These are phyloP conservation scores for Xenopus petersii DNA, from an alignment of 2,797 vertebrate genomes.

Conservation along the genomic window DNA sequence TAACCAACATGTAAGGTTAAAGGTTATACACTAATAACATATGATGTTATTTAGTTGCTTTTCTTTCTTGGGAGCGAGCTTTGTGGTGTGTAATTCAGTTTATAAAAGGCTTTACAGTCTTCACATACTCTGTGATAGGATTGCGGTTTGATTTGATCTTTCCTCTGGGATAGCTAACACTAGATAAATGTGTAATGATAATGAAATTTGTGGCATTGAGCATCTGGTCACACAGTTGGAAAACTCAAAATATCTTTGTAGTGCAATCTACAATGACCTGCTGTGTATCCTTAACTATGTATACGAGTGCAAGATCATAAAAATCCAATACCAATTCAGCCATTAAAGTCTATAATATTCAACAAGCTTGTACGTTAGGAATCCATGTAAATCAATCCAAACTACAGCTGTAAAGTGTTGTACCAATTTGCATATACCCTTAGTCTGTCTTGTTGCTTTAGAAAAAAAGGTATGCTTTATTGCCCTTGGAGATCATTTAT, in stretches of 20 bases:
- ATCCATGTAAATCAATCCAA: no score
- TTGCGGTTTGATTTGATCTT: slow-evolving; percentile 2
- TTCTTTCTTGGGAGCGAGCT: background rate
- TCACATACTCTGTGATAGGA: background rate
- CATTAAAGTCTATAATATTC: background rate
- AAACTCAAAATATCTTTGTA: background rate
- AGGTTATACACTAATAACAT: background rate
- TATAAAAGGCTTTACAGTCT: background rate
- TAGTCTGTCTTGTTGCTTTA: no score
- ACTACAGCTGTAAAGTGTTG: no score
- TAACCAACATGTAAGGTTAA: background rate
- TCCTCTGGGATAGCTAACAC: slow-evolving; percentile 4
- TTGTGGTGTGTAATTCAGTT: slow-evolving; percentile 8
- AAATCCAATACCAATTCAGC: background rate
- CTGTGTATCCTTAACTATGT: background rate
- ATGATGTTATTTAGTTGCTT: background rate
- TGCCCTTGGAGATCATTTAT: no score
- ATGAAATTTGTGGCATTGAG: slow-evolving; percentile 11
- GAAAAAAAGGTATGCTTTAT: no score
- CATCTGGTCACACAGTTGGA: slow-evolving; percentile 10
- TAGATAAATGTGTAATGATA: slow-evolving; percentile 3
- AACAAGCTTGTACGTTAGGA: background rate
- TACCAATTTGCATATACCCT: no score
- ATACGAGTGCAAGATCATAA: background rate
- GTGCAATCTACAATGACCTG: background rate